phyloP scores from a whole-genome alignment of 1,140 invertebrate species.

The Choristoneura fumiferana region DNA sequence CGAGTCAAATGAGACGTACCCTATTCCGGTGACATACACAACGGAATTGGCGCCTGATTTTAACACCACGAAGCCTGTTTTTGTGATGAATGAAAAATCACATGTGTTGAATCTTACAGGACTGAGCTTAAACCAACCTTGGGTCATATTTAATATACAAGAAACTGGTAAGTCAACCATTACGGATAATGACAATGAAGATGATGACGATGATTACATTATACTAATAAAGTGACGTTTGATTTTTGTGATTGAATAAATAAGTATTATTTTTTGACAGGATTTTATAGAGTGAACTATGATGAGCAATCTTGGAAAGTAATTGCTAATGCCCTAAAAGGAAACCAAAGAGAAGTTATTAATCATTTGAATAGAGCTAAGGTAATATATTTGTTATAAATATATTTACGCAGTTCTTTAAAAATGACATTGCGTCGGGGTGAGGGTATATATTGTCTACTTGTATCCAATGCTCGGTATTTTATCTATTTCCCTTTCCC shows the following conservation, averaged over 20 bases:
- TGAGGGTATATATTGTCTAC: too few relatives aligned
- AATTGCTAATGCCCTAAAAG: constrained; percentile 77
- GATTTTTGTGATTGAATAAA: too few relatives aligned
- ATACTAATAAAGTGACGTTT: too few relatives aligned
- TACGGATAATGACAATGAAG: too few relatives aligned
- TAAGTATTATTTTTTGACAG: constrained; percentile 60
- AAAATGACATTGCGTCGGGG: too few relatives aligned
- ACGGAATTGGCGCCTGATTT: constrained; percentile 76
- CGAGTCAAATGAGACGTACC: constrained; percentile 73
- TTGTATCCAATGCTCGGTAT: too few relatives aligned
- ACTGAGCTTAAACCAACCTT: constrained; percentile 61
- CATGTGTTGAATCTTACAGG: constrained; percentile 35
- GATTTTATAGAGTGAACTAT: constrained; percentile 91
- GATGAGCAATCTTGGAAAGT: constrained; percentile 82
- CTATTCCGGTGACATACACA: constrained; percentile 81
- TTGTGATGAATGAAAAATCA: constrained; percentile 71
- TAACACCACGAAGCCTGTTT: constrained; percentile 73
- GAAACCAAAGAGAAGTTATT: constrained; percentile 76
- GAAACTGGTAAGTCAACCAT: constrained; percentile 81
- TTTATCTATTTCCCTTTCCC: too few relatives aligned
- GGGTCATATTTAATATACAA: constrained; percentile 86
- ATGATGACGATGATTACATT: too few relatives aligned
- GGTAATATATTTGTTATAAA: constrained; percentile 37
- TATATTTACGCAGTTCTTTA: constrained; percentile 73
- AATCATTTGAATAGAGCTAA: constrained; percentile 87